Evolutionary conservation across 2,888 invertebrate species (phyloP), one percentile per base, ranked within the genome.

Genomic region (Dicyrtomina minuta): DNA sequence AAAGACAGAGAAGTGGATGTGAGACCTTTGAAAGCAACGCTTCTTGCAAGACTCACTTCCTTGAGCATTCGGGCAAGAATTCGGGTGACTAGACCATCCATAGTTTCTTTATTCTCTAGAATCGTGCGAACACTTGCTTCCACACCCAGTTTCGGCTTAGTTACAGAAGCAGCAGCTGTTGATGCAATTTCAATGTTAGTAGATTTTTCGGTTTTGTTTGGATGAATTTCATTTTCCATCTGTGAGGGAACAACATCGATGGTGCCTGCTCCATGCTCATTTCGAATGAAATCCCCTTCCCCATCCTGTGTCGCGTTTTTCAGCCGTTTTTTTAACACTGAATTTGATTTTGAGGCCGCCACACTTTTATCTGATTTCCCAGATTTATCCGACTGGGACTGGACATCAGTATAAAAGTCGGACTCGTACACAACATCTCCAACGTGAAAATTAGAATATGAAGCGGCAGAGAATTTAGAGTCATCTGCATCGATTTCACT

Each of bases 401-500:
- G 39, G 12, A 66, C 43, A 5, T 66, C 66, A 5, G 55, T 55
- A 55, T 66, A 55, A 26, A 66, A 66, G 27, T 66, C 66, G 27
- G 66, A 66, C 20, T 66, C 66, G 43, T 66, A 66, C 20, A 66
- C 56, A 1, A 55, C 66, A 15, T 66, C 66, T 33, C 39, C 55
- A 1, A 55, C 55, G 15, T 55, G 39, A 17, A 55, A 55, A 27
- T 55, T 66, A 22, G 55, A 55, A 10, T 49, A 27, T 2, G 59
- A 58, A 8, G 26, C 24, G 1, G 39, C 20, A 6, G 66, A 66
- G 22, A 20, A 66, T 20, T 51, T 39, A 8, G 66, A 66, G 41
- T 55, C 53, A 33, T 33, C 33, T 5, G 33, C 33, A 17, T 66
- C 66, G 13, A 56, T 41, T 22, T 20, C 43, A 1, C 55, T 66